Conservation (phyloP, 2,888 invertebrate species). For the Caenorhabditis auriculariae region DNA sequence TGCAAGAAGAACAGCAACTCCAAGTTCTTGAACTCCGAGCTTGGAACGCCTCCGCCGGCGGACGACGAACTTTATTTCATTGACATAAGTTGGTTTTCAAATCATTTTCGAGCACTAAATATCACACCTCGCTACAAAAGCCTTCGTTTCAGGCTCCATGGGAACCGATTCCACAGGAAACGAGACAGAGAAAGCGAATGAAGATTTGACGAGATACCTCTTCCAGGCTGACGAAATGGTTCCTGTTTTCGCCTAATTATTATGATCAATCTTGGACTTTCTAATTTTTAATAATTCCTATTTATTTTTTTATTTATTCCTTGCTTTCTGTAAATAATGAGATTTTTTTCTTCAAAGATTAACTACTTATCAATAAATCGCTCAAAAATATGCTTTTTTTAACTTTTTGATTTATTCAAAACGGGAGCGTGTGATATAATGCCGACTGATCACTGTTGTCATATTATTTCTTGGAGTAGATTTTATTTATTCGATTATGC, state of each 20-base stretch:
- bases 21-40: slow-evolving; percentile 34
- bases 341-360: no score
- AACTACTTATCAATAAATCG: no score
- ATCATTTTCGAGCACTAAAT: not conserved
- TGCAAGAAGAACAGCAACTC: slow-evolving; percentile 43
- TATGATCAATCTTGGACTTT: no score
- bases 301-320: no score
- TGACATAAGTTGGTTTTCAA: slow-evolving; percentile 38
- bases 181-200: slow-evolving; percentile 33
- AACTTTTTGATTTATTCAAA: no score
- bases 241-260: slow-evolving; percentile 41
- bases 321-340: no score
- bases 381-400: no score
- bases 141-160: slow-evolving; percentile 26
- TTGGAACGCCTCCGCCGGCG: slow-evolving; percentile 24
- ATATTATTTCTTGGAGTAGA: no score
- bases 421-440: no score
- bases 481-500: no score
- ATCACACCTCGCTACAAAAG: not conserved
- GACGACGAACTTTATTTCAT: slow-evolving; percentile 50
- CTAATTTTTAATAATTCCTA: no score
- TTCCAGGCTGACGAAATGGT: slow-evolving; percentile 48
- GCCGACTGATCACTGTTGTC: no score
- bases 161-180: slow-evolving; percentile 29
- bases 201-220: slow-evolving; percentile 43